Evolutionary conservation across 2,888 invertebrate genomes (phyloP).

Genomic region (Dyspetes luteomarginatus): DNA sequence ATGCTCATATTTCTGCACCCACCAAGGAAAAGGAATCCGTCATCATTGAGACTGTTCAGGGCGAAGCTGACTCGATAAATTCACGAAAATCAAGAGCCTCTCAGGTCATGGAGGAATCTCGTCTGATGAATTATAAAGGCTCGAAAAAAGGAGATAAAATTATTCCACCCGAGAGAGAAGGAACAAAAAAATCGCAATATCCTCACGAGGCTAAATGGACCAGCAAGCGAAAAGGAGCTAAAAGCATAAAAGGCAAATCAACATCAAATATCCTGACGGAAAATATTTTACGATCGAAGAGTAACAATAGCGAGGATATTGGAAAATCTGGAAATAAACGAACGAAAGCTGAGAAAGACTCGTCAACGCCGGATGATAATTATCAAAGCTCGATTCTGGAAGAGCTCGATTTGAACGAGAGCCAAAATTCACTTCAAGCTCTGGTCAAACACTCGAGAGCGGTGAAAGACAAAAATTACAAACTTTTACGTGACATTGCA

Average conservation of each 20-base stretch:
- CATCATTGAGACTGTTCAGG: slow-evolving; percentile 18
- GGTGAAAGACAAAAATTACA: slow-evolving; percentile 75
- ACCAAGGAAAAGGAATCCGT: slow-evolving; percentile 32
- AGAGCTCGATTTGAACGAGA: slow-evolving; percentile 76
- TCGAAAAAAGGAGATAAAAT: slow-evolving; percentile 73
- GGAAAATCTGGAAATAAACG: slow-evolving; percentile 76
- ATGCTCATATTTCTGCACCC: slow-evolving; percentile 13
- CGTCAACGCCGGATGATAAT: slow-evolving; percentile 68
- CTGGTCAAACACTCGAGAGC: slow-evolving; percentile 78
- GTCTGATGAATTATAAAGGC: slow-evolving; percentile 62
- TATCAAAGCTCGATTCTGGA: slow-evolving; percentile 73
- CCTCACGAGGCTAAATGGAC: slow-evolving; percentile 70
- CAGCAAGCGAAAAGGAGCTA: slow-evolving; percentile 78
- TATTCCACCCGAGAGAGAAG: slow-evolving; percentile 69
- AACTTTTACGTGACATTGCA: slow-evolving; percentile 75
- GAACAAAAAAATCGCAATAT: slow-evolving; percentile 72
- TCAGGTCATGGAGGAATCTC: slow-evolving; percentile 72
- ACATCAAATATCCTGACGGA: slow-evolving; percentile 71
- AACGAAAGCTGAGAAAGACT: slow-evolving; percentile 74
- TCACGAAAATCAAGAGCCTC: slow-evolving; percentile 71
- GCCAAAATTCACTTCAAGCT: slow-evolving; percentile 77
- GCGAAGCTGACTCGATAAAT: slow-evolving; percentile 62
- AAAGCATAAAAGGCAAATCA: slow-evolving; percentile 75
- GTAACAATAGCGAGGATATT: slow-evolving; percentile 72
- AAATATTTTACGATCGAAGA: slow-evolving; percentile 72